phyloP scores from a whole-genome alignment of 1,140 invertebrate genomes.

The Berghia stephanieae region DNA sequence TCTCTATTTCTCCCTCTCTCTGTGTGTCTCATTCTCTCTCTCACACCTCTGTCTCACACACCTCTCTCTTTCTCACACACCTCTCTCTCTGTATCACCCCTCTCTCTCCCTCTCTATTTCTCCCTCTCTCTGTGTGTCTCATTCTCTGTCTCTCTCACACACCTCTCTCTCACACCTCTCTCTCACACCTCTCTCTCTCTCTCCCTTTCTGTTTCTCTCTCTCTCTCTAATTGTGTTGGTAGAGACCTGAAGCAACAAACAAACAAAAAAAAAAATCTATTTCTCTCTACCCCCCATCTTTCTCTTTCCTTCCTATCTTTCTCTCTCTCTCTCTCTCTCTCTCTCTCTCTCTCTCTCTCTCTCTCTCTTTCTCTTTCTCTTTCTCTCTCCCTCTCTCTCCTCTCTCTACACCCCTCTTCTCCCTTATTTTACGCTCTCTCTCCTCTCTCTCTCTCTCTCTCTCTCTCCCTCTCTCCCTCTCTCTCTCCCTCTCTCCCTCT shows the following conservation, averaged over 20 bases:
- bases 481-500: not conserved
- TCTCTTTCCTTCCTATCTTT: not conserved
- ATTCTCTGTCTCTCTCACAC: no score
- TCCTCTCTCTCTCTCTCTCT: conserved; percentile 12
- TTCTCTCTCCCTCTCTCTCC: not conserved
- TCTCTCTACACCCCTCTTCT: not conserved
- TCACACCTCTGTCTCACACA: no score
- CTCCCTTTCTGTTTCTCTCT: conserved; percentile 6
- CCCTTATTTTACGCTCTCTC: not conserved
- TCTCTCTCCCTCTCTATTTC: conserved; percentile 18
- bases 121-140: not conserved
- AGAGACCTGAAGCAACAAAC: no score
- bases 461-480: conserved; percentile 20
- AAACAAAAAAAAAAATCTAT: no score
- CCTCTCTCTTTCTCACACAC: no score
- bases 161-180: no score
- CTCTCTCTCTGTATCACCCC: no score
- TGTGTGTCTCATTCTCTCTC: no score
- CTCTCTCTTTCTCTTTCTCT: not conserved
- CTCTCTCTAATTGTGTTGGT: not conserved
- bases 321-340: conserved; percentile 6
- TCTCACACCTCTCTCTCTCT: conserved; percentile 1
- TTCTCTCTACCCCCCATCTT: not conserved
- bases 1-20: no score
- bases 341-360: conserved; percentile 11